Evolutionary conservation across 2,113 vertebrate genomes (phyloP), one percentile per base, ranked within the genome.

Genomic region (Limnothrissa miodon): DNA sequence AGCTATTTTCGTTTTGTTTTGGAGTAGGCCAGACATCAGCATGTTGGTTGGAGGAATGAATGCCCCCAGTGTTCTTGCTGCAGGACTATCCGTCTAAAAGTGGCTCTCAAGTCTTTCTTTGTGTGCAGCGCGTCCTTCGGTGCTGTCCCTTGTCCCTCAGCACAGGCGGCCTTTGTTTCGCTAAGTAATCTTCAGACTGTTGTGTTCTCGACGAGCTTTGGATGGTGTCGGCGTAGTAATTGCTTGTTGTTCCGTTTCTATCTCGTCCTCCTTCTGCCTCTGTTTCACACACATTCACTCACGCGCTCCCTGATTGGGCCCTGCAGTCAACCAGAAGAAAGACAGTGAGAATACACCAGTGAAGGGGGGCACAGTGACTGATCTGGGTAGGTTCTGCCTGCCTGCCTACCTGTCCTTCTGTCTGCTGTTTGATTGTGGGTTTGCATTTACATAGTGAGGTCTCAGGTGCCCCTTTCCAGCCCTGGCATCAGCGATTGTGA

Each of bases 311-410:
- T 56, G 45, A 86, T 56, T 81, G 83, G 19, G 51, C 44, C 29
- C 10, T 90, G 66, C 86, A 99, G 98, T 97, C 79, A 97, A 97
- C 89, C 95, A 96, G 86, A 99, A 98, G 94, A 99, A 98, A 87
- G 98, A 99, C 91, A 97, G 93, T 23, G 98, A 99, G 86, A 97
- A 95, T 82, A 97, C 97, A 0, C 98, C 97, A 0, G 95, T 99
- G 48, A 99, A 98, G 90, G 97, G 98, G 88, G 97, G 97, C 70
- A 96, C 95, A 0, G 93, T 97, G 21, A 95, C 96, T 6, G 98
- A 99, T 91, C 90, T 99, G 78, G 97, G 97, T 99, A 92, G 92
- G 90, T 84, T 21, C 25, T 78, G 79, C 80, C 62, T 81, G 23
- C 74, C 33, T 62, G 53, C 78, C 21, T 11, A 5, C 44, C 13